phyloP scores from a whole-genome alignment of 2,797 vertebrate species.

The Pseudochirops cupreus region DNA sequence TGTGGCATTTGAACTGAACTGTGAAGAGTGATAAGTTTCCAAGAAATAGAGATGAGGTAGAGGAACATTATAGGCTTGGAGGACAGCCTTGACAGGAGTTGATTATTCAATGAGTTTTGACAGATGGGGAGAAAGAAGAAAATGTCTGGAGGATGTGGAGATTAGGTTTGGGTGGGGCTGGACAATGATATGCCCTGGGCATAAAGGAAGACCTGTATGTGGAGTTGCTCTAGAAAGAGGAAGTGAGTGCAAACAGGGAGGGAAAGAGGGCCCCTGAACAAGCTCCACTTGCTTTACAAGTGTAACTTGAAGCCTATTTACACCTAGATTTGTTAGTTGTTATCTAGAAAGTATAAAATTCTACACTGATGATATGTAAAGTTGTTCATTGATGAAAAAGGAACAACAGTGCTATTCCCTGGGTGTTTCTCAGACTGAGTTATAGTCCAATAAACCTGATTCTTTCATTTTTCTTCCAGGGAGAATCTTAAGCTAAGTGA shows the following conservation, averaged over 20 bases:
- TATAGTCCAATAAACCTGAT: background rate
- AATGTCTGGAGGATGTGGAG: background rate
- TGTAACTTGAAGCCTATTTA: background rate
- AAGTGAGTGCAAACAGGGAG: background rate
- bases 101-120: background rate
- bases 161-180: background rate
- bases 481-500: conserved; percentile 5
- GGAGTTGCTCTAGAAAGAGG: background rate
- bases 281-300: background rate
- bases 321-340: background rate
- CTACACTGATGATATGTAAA: background rate
- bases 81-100: background rate
- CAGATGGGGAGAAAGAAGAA: background rate
- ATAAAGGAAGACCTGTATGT: background rate
- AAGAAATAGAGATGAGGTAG: background rate
- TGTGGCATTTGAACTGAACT: background rate
- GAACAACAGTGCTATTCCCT: background rate
- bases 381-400: background rate
- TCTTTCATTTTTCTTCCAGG: conserved; percentile 12
- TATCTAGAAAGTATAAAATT: background rate
- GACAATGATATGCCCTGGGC: background rate
- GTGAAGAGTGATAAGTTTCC: background rate
- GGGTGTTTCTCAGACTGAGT: background rate
- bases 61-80: background rate
- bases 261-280: background rate